Percentiles rank a stretch among this genome's conserved stretches.
Evolutionary conservation across 2,888 invertebrate species (phyloP).

Genomic region (Euzophera pinguis): DNA sequence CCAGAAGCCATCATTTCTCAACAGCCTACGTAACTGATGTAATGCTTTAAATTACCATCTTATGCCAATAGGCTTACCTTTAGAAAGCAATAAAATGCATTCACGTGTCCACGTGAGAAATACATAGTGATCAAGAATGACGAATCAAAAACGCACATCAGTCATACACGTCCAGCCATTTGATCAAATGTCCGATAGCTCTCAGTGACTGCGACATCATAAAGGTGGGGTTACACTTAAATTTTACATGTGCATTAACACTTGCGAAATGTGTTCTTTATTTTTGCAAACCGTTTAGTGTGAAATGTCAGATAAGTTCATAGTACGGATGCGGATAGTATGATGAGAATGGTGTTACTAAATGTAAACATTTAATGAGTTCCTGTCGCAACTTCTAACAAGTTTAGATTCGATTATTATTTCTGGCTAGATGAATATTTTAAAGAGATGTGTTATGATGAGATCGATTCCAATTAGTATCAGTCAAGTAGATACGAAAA

Average conservation of each 20-base stretch:
- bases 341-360: neutral
- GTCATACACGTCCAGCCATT: neutral
- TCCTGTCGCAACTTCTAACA: neutral
- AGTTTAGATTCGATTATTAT: neutral
- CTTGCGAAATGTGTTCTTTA: conserved; percentile 10
- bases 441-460: too few species aligned
- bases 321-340: neutral
- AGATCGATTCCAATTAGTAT: too few species aligned
- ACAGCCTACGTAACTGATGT: neutral
- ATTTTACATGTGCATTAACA: conserved; percentile 6
- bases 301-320: conserved; percentile 8
- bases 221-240: conserved; percentile 4
- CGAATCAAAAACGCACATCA: conserved; percentile 1
- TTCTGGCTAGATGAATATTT: too few species aligned
- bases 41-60: neutral
- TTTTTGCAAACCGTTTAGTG: conserved; percentile 6
- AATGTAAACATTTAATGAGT: neutral
- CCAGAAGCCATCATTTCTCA: neutral
- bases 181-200: conserved; percentile 3
- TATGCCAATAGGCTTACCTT: neutral
- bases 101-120: neutral
- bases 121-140: conserved; percentile 1
- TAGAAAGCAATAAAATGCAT: conserved; percentile 2
- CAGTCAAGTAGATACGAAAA: too few species aligned
- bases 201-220: conserved; percentile 1